Conservation (phyloP, 2,113 vertebrate species). For the Ellobius talpinus region DNA sequence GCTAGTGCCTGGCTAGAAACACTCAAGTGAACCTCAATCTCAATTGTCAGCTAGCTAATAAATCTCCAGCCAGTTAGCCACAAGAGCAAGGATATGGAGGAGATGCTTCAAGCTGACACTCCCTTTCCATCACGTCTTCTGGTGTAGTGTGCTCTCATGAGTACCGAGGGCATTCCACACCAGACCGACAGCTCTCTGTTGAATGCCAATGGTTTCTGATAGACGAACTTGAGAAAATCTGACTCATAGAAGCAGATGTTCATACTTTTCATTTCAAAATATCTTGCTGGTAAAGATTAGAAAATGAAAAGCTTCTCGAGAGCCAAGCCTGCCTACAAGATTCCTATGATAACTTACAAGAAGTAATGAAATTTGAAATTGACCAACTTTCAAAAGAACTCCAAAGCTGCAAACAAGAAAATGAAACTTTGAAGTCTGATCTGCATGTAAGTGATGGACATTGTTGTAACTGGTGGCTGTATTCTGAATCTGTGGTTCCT, state of each 20-base stretch:
- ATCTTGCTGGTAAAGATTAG: conserved; percentile 88
- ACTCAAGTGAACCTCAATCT: not conserved
- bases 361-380: conserved; percentile 94
- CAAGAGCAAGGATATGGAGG: not conserved
- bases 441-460: conserved; percentile 88
- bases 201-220: not conserved
- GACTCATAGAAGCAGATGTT: not conserved
- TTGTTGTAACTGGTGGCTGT: not conserved
- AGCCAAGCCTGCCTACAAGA: conserved; percentile 94
- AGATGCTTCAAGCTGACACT: too few relatives aligned
- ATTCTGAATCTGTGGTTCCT: not conserved
- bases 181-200: not conserved
- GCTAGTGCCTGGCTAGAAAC: not conserved
- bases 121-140: not conserved
- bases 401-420: conserved; percentile 89
- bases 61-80: not conserved
- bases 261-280: conserved; percentile 52
- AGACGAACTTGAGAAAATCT: not conserved
- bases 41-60: not conserved
- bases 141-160: not conserved
- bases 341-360: conserved; percentile 94
- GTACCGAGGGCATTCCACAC: not conserved
- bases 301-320: conserved; percentile 94
- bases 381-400: conserved; percentile 92
- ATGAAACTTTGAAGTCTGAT: conserved; percentile 87